Conservation (phyloP, 2,888 invertebrate genomes). For the Dexiosoma caninum region DNA sequence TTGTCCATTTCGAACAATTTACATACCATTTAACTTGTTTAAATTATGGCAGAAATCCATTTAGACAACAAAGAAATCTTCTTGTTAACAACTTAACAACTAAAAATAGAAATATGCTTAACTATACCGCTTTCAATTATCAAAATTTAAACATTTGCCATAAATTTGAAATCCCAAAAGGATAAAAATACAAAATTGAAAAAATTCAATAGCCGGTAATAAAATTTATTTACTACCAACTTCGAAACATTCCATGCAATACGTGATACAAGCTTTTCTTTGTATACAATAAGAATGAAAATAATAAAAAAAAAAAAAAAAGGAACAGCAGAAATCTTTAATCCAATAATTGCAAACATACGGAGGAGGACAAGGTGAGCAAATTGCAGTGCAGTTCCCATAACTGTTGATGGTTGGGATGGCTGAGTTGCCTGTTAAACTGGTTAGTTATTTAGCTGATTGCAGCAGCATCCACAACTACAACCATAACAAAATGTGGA, state of each 20-base stretch:
- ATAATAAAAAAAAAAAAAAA: background rate
- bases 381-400: conserved; percentile 38
- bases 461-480: background rate
- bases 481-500: conserved; percentile 33
- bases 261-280: conserved; percentile 24
- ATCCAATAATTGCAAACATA: conserved; percentile 5
- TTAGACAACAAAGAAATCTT: conserved; percentile 58
- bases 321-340: background rate
- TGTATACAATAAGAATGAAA: background rate
- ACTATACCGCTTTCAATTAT: conserved; percentile 49
- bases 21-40: conserved; percentile 62
- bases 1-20: conserved; percentile 63
- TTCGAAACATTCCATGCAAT: conserved; percentile 24
- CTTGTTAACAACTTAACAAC: conserved; percentile 59
- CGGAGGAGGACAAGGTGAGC: background rate
- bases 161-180: conserved; percentile 55
- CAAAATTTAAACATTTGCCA: conserved; percentile 55
- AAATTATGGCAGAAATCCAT: conserved; percentile 10
- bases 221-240: conserved; percentile 62
- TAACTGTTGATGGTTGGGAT: conserved; percentile 3
- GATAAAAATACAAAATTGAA: conserved; percentile 37
- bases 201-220: conserved; percentile 46
- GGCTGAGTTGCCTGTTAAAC: background rate
- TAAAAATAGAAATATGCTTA: conserved; percentile 41
- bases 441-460: background rate